phyloP scores from a whole-genome alignment of 2,797 vertebrate genomes.

The Orientallactaga sibirica region DNA sequence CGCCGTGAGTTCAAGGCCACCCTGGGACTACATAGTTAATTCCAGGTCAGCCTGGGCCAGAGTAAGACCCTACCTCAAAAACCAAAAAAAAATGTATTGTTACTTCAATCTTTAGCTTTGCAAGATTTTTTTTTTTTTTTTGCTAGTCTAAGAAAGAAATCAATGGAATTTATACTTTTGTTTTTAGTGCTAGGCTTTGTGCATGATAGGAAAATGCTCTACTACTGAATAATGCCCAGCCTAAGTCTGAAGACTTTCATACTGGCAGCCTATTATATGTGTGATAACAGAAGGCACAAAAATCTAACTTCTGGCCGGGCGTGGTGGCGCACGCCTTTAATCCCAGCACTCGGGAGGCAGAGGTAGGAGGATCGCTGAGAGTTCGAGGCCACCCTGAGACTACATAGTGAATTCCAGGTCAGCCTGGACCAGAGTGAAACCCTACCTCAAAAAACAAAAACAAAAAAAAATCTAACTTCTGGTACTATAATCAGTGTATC shows the following conservation, averaged over 20 bases:
- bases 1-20: too few species aligned
- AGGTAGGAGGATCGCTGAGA: too few species aligned
- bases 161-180: neutral
- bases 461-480: neutral
- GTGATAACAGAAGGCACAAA: neutral
- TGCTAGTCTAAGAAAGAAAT: neutral
- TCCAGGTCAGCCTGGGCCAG: too few species aligned
- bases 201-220: neutral
- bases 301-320: neutral
- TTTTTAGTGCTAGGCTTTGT: too few species aligned
- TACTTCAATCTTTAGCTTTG: neutral
- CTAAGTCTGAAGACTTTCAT: neutral
- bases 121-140: neutral
- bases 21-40: too few species aligned
- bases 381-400: too few species aligned
- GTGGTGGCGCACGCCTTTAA: too few species aligned
- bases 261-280: neutral
- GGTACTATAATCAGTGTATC: neutral
- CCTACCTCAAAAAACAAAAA: too few species aligned
- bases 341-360: too few species aligned
- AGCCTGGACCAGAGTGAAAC: too few species aligned
- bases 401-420: too few species aligned
- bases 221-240: neutral
- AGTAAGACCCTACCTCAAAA: too few species aligned
- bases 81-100: neutral